A percentile compares a stretch with the other conserved stretches of the same genome.
Evolutionary conservation across 2,888 invertebrate species (phyloP).

Genomic region (Megaustenia siamemsis): DNA sequence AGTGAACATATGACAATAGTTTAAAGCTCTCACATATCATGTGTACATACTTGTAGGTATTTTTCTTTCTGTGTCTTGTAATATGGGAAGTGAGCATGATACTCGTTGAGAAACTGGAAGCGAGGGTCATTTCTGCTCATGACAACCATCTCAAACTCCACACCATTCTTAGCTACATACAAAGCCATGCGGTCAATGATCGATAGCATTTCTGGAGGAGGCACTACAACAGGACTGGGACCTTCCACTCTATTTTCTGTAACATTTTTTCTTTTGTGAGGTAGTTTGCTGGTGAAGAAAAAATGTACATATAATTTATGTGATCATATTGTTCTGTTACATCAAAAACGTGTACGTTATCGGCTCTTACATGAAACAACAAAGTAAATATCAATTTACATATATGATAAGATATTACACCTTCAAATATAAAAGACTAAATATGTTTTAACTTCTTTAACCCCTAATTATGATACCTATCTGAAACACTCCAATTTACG

Average conservation of each 20-base stretch:
- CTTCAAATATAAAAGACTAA: no score
- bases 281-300: background rate
- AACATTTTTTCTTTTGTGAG: slow-evolving; percentile 24
- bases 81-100: slow-evolving; percentile 89
- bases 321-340: no score
- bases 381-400: no score
- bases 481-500: no score
- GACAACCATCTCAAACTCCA: slow-evolving; percentile 89
- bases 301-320: no score
- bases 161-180: slow-evolving; percentile 96
- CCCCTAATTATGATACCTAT: no score
- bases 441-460: no score
- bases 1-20: no score
- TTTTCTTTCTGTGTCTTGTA: slow-evolving; percentile 86
- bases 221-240: slow-evolving; percentile 80
- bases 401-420: no score
- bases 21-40: no score
- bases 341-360: no score
- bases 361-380: no score
- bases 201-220: slow-evolving; percentile 90
- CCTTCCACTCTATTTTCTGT: slow-evolving; percentile 34
- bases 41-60: slow-evolving; percentile 66
- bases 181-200: slow-evolving; percentile 98
- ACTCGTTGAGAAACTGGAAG: slow-evolving; percentile 91
- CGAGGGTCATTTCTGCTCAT: slow-evolving; percentile 85